These are phyloP conservation scores for Macrosteles quadrilineatus DNA, from an alignment of 1,140 invertebrate species.

Conservation along the genomic window DNA sequence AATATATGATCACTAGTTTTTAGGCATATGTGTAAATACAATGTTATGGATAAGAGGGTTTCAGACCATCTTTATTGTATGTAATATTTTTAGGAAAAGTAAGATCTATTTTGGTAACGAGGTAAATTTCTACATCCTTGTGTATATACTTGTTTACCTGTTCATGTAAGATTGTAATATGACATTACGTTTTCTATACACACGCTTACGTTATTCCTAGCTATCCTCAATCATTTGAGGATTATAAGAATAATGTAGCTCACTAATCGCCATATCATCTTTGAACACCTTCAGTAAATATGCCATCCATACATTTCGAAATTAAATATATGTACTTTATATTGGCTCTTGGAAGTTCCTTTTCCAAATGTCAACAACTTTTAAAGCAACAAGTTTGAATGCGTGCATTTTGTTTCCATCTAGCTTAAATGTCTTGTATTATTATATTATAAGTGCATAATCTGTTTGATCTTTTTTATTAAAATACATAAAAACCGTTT, in stretches of 20 bases:
- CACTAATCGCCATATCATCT: background rate
- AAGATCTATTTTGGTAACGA: slow-evolving; percentile 9
- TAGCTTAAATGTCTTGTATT: too few relatives aligned
- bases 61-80: background rate
- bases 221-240: background rate
- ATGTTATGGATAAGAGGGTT: background rate
- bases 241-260: background rate
- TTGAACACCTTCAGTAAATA: background rate
- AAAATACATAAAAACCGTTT: too few relatives aligned
- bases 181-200: background rate
- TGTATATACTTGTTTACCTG: slow-evolving; percentile 7
- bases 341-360: too few relatives aligned
- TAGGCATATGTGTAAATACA: background rate
- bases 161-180: background rate
- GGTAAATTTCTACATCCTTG: slow-evolving; percentile 6
- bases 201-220: background rate
- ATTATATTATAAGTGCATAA: too few relatives aligned
- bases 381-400: too few relatives aligned
- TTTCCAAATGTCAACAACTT: too few relatives aligned
- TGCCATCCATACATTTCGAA: background rate
- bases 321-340: background rate
- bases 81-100: background rate
- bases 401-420: too few relatives aligned
- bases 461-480: too few relatives aligned
- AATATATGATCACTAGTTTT: background rate